These are phyloP conservation scores for Isoperla grammatica DNA, from an alignment of 2,888 invertebrate species.

Conservation along the genomic window DNA sequence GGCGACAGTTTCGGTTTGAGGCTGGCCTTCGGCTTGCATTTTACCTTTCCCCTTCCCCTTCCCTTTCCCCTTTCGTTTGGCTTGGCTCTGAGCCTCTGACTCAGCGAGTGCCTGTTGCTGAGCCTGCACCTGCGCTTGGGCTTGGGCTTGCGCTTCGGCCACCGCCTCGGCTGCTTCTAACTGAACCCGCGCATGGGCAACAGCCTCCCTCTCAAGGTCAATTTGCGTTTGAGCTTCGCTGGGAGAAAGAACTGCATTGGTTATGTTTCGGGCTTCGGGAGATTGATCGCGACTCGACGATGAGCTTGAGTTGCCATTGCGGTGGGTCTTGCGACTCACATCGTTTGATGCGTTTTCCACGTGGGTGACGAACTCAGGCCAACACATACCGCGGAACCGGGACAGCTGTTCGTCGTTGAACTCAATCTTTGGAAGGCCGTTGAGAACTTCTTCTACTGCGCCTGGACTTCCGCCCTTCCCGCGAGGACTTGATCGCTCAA, in stretches of 20 bases:
- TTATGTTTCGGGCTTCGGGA: conserved; percentile 12
- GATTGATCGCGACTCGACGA: conserved; percentile 20
- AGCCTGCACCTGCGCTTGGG: no score
- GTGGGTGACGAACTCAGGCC: conserved; percentile 44
- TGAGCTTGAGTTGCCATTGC: conserved; percentile 24
- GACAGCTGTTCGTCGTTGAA: conserved; percentile 50
- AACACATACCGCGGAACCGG: conserved; percentile 46
- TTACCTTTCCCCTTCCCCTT: no score
- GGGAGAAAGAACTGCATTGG: conserved; percentile 16
- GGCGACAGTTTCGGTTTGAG: conserved; percentile 17
- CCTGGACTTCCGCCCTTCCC: conserved; percentile 47
- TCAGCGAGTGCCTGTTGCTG: no score
- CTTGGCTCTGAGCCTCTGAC: no score
- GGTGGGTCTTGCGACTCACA: not conserved
- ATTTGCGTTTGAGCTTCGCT: no score
- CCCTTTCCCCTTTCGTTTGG: no score
- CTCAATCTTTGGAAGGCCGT: conserved; percentile 46
- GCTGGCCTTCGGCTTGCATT: not conserved
- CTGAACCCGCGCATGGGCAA: no score
- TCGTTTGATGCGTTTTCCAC: conserved; percentile 34
- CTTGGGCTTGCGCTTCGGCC: no score
- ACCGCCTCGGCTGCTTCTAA: no score
- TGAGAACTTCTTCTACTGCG: conserved; percentile 48
- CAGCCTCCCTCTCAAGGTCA: no score
- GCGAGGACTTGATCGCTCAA: conserved; percentile 47